A percentile compares a stretch with the other conserved stretches of the same genome.
phyloP scores from a whole-genome alignment of 1,140 invertebrate genomes.

The Proales similis region DNA sequence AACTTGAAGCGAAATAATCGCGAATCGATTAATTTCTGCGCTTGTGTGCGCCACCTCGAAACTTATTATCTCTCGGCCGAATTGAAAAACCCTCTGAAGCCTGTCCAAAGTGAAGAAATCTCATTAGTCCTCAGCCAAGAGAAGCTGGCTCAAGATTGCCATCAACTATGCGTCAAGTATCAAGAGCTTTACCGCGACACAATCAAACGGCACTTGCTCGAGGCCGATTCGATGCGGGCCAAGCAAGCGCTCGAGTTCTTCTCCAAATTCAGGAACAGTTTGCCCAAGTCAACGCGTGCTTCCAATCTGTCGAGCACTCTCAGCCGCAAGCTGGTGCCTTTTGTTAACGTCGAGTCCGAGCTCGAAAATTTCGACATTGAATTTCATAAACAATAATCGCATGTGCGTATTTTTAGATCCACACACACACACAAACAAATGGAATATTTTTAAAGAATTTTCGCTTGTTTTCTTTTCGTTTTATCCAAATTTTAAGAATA shows the following conservation, averaged over 20 bases:
- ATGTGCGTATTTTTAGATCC: background rate
- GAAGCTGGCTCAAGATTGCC: too few relatives aligned
- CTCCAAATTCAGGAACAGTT: constrained; percentile 29
- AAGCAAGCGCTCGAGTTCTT: constrained; percentile 30
- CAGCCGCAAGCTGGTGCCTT: too few relatives aligned
- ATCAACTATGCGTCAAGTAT: too few relatives aligned
- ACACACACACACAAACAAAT: background rate
- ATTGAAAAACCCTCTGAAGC: too few relatives aligned
- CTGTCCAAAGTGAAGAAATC: too few relatives aligned
- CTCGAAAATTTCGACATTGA: constrained; percentile 19
- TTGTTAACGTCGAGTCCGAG: constrained; percentile 22
- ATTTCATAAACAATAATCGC: background rate
- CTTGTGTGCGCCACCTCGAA: background rate
- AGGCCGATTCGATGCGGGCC: constrained; percentile 25
- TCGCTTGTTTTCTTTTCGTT: background rate
- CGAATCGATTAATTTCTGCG: background rate
- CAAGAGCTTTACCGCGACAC: constrained; percentile 18
- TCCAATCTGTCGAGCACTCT: background rate
- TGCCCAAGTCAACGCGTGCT: background rate
- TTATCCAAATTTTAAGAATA: background rate
- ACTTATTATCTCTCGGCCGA: too few relatives aligned
- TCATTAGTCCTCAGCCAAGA: too few relatives aligned
- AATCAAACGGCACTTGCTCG: constrained; percentile 21
- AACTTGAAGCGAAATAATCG: background rate
- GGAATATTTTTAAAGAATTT: background rate